Evolutionary conservation across 2,113 vertebrate genomes (phyloP), one percentile per base, ranked within the genome.

Genomic region (Xiphophorus maculatus): DNA sequence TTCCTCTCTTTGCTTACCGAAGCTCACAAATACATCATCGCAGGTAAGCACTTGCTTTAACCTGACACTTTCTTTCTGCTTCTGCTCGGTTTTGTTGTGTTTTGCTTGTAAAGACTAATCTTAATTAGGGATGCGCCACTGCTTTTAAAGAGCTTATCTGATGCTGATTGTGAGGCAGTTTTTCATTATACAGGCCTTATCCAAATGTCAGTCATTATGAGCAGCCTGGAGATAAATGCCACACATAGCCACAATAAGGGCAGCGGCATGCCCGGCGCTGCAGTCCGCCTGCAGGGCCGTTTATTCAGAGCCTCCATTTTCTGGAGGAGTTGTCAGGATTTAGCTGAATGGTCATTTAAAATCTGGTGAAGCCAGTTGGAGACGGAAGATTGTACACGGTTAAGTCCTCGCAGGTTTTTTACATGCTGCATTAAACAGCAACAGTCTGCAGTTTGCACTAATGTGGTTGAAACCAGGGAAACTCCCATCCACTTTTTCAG

Each of bases 21-120:
- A 97, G 96, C 95, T 89, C 95, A 95, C 93, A 96, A 92, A 94
- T 96, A 94, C 88, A 92, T 95, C 71, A 87, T 91, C 80, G 95
- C 96, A 92, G 96, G 96, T 96, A 96, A 96, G 96, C 82, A 74
- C 60, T 74, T 76, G 84, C 83, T 74, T 84, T 75, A 79, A 29
- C 66, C 65, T 58, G 81, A 68, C 25, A 37, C 35, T 11, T 37
- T 58, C 0, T 48, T 17, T 40, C 4, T 29, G 61, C 51, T 33
- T 61, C 22, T 63, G 58, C 19, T 25, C 1, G 64, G 63, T 35
- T 69, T 79, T 28, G 29, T 51, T 1, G 29, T 29, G 54, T 65
- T 17, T 17, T 48, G 44, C 48, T 15, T 74, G 42, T 66, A 35
- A 61, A 0, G 19, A 65, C 13, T 15, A 13, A 54, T 40, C 2